Evolutionary conservation across 1,140 invertebrate genomes (phyloP), one percentile per base, ranked within the genome.

Genomic region (Tetramorium alpestre): DNA sequence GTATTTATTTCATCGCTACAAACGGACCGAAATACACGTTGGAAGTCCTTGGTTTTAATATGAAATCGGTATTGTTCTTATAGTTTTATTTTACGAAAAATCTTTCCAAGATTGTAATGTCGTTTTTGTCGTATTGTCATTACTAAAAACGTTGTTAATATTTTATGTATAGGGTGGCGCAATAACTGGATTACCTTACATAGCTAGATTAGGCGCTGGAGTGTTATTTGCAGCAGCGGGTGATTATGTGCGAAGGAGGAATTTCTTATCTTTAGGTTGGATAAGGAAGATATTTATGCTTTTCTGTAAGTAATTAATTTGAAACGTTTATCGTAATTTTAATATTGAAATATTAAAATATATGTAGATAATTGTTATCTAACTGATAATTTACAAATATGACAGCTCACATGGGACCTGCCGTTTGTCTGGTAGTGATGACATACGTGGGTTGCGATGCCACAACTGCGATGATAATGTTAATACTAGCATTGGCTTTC

Each of bases 11-110:
- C 88, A 97, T 99, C 88, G 96, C 99, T 86, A 99, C 98, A 0
- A 97, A 97, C 70, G 97, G 99, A 6, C 99, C 99, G 0, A 98
- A 98, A 78, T 99, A 98, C 93, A 97, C 99, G 88, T 97, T 98
- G 51, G 96, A 97, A 93, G 97, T 98, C 13, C 96, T 99, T 16
- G 97, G 98, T 77, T 99, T 98, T 89, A 96, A 99, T 89, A 96
- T 99, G 77, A 96, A 97, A 91, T 95, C 96, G 89, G 97, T 97
- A 90, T 93, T 91, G 85, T 88, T 67, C 64, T 44, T 3, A 10
- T 62, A 6, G 13, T 33, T 85, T 22, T 13, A 58, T 49, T 54
- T 18, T 10, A 7, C 11, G 4, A 54, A 47, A 47, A 73, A 25
- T 28, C 13, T 33, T 33, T 60, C 0, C 4, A 54, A 18, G 7